Conservation (phyloP, 1,140 invertebrate genomes). For the Periplaneta americana region DNA sequence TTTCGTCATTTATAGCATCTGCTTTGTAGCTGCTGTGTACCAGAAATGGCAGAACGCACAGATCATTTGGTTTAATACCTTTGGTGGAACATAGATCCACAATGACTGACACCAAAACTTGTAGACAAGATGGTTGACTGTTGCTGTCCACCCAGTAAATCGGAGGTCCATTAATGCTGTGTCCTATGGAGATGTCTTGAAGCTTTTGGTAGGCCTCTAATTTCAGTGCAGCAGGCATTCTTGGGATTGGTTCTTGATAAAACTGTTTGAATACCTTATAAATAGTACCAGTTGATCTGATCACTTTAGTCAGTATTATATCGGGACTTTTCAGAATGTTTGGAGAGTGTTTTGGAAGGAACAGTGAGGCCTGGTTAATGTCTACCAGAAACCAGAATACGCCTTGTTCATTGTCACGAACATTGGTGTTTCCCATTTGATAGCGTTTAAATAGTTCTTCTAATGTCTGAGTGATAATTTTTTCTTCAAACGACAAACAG, state of each 20-base stretch:
- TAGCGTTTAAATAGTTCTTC: background rate
- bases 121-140: slow-evolving; percentile 6
- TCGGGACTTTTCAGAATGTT: slow-evolving; percentile 31
- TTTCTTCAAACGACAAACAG: slow-evolving; percentile 30
- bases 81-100: slow-evolving; percentile 34
- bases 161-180: slow-evolving; percentile 30
- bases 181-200: slow-evolving; percentile 27
- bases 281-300: slow-evolving; percentile 33
- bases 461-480: slow-evolving; percentile 31
- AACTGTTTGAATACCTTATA: slow-evolving; percentile 33
- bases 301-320: slow-evolving; percentile 31
- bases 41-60: slow-evolving; percentile 35
- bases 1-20: slow-evolving; percentile 30
- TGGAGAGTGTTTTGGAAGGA: slow-evolving; percentile 34
- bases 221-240: slow-evolving; percentile 16
- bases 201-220: slow-evolving; percentile 24
- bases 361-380: slow-evolving; percentile 37
- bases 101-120: slow-evolving; percentile 29
- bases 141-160: slow-evolving; percentile 31
- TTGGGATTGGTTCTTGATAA: slow-evolving; percentile 29
- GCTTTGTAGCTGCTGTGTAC: slow-evolving; percentile 25
- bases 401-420: slow-evolving; percentile 18
- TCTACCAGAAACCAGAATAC: slow-evolving; percentile 37
- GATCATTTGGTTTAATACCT: slow-evolving; percentile 34
- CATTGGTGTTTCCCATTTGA: background rate